Evolutionary conservation across 2,888 invertebrate species (phyloP).

Genomic region (Philereme vetulata): DNA sequence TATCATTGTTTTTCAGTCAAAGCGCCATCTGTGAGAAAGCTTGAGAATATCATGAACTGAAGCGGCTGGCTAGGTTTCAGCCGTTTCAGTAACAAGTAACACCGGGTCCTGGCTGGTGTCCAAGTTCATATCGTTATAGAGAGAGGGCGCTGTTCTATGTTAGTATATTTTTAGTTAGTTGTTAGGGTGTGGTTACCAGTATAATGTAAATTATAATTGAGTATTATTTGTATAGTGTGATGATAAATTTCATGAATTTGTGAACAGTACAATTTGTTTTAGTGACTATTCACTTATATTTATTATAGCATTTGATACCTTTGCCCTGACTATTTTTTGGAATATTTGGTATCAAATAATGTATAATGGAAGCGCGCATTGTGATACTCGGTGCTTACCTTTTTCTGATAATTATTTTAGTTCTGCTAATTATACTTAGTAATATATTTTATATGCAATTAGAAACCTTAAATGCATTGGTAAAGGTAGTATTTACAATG

Average conservation of each 20-base stretch:
- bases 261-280: no score
- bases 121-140: slow-evolving; percentile 34
- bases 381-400: no score
- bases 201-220: neutral
- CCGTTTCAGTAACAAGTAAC: slow-evolving; percentile 25
- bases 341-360: no score
- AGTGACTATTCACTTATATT: no score
- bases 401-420: no score
- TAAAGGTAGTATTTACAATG: slow-evolving; percentile 26
- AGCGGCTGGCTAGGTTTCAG: slow-evolving; percentile 11
- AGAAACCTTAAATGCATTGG: slow-evolving; percentile 1
- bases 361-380: no score
- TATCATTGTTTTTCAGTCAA: neutral
- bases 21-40: slow-evolving; percentile 24
- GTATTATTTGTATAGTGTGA: neutral
- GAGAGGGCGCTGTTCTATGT: slow-evolving; percentile 44
- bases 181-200: neutral
- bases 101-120: slow-evolving; percentile 32
- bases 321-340: no score
- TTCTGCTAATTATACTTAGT: no score
- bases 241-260: no score
- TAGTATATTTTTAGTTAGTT: slow-evolving; percentile 1
- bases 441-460: neutral
- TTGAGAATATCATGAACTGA: slow-evolving; percentile 1
- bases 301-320: no score